A percentile compares a stretch with the other conserved stretches of the same genome.
Evolutionary conservation across 2,888 invertebrate genomes (phyloP).

Genomic region (Nebria brevicollis): DNA sequence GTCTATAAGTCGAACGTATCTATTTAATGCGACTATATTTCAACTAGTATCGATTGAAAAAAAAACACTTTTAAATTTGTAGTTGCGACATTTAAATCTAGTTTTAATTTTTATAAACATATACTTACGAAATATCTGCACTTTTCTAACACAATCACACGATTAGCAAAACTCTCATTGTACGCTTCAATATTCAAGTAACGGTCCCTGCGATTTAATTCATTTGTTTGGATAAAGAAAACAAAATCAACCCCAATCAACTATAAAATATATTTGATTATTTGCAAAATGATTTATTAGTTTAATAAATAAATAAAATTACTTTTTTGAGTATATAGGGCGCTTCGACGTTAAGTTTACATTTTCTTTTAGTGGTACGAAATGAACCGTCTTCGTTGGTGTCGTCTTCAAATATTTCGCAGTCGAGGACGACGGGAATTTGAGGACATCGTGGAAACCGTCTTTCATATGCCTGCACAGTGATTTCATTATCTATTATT

Average conservation of each 20-base stretch:
- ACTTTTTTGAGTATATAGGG: conserved; percentile 95
- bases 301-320: conserved; percentile 42
- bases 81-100: no score
- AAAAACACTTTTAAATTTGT: no score
- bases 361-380: conserved; percentile 83
- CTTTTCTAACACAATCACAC: conserved; percentile 87
- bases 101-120: no score
- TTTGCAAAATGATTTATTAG: background rate
- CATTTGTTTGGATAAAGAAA: conserved; percentile 91
- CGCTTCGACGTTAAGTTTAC: conserved; percentile 91
- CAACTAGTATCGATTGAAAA: no score
- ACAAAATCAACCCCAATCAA: conserved; percentile 93
- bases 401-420: conserved; percentile 81
- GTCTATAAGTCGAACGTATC: no score
- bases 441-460: conserved; percentile 93
- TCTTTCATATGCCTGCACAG: conserved; percentile 87
- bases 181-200: conserved; percentile 89
- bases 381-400: conserved; percentile 81
- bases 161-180: conserved; percentile 88
- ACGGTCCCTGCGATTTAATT: conserved; percentile 79
- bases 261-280: conserved; percentile 63
- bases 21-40: no score
- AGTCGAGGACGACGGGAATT: conserved; percentile 93
- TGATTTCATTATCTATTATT: background rate
- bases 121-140: conserved; percentile 86